Percentiles rank a stretch among this genome's conserved stretches.
phyloP scores from a whole-genome alignment of 1,140 invertebrate genomes.

The Agraylea sexmaculata region DNA sequence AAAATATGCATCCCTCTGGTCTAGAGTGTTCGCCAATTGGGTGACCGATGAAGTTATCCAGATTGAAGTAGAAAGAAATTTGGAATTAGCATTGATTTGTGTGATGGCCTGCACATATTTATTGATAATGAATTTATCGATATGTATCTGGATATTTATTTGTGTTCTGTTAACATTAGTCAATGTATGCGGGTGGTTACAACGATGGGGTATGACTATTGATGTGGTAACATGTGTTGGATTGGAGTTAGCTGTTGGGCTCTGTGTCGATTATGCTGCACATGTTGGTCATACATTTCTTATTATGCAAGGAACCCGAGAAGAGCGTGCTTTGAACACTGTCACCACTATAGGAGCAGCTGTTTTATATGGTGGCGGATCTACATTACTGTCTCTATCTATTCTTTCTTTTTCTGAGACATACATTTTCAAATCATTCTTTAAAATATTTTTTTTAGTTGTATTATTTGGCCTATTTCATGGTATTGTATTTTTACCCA shows the following conservation, averaged over 20 bases:
- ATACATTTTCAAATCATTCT: slow-evolving; percentile 72
- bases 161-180: slow-evolving; percentile 67
- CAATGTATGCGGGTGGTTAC: slow-evolving; percentile 75
- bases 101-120: slow-evolving; percentile 71
- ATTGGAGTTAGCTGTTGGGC: slow-evolving; percentile 71
- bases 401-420: slow-evolving; percentile 58
- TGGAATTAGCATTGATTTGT: slow-evolving; percentile 63
- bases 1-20: slow-evolving; percentile 53
- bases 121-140: slow-evolving; percentile 68
- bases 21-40: slow-evolving; percentile 60
- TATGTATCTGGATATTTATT: slow-evolving; percentile 65
- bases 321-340: slow-evolving; percentile 52
- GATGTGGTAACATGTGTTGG: slow-evolving; percentile 78
- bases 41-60: slow-evolving; percentile 70
- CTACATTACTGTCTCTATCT: slow-evolving; percentile 65
- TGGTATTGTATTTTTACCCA: slow-evolving; percentile 63
- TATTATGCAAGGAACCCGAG: slow-evolving; percentile 41
- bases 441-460: slow-evolving; percentile 69
- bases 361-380: slow-evolving; percentile 68
- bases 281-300: slow-evolving; percentile 80
- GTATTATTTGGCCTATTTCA: slow-evolving; percentile 65
- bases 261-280: slow-evolving; percentile 81
- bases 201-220: slow-evolving; percentile 67
- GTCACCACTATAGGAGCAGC: slow-evolving; percentile 67
- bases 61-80: slow-evolving; percentile 65